phyloP scores from a whole-genome alignment of 2,888 invertebrate genomes.

The Andrena bicolor region DNA sequence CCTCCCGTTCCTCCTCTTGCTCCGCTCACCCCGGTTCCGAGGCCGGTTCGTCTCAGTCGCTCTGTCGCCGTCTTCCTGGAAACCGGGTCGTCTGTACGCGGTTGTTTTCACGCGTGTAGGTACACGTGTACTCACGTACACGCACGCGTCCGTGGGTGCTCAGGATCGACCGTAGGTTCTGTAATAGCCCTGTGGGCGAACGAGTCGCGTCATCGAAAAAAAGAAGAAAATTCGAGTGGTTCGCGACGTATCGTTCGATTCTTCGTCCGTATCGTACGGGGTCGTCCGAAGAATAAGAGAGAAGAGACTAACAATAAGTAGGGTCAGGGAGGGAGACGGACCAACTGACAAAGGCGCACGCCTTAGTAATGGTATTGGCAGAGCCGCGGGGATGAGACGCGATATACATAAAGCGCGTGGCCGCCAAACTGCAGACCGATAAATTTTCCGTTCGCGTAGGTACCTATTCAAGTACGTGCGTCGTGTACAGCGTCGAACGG shows the following conservation, averaged over 20 bases:
- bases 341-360: neutral
- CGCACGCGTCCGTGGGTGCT: conserved; percentile 62
- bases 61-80: conserved; percentile 77
- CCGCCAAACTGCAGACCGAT: neutral
- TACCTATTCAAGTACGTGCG: neutral
- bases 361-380: neutral
- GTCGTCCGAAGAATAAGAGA: neutral
- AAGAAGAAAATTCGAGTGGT: conserved; percentile 57
- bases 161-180: conserved; percentile 69
- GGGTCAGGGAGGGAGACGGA: neutral
- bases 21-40: neutral
- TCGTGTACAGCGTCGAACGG: neutral
- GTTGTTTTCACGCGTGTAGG: conserved; percentile 56
- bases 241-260: conserved; percentile 42
- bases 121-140: conserved; percentile 57
- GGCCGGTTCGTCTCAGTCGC: conserved; percentile 39
- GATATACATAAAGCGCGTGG: neutral
- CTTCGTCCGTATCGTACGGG: neutral
- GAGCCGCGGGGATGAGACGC: neutral
- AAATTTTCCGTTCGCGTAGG: neutral
- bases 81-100: conserved; percentile 75
- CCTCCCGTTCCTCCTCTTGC: neutral
- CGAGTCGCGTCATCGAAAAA: conserved; percentile 64
- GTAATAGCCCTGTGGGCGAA: conserved; percentile 74
- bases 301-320: neutral